phyloP scores from a whole-genome alignment of 2,797 vertebrate species.

The Mormyrops attenuatus region DNA sequence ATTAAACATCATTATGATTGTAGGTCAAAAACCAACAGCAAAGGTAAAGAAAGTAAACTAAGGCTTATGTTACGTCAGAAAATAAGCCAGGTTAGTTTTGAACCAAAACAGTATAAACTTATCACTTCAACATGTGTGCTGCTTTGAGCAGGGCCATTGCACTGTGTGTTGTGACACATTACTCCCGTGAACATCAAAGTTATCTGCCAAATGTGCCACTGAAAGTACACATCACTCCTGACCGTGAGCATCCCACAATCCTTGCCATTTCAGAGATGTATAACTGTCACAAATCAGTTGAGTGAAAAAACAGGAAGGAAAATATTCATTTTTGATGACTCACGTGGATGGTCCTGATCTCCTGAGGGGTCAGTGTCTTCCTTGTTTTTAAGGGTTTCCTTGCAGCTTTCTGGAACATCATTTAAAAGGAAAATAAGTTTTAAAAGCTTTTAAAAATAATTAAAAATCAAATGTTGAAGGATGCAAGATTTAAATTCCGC shows the following conservation, averaged over 20 bases:
- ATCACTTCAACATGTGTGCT: not conserved
- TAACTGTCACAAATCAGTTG: not conserved
- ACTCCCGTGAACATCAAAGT: not conserved
- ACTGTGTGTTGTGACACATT: not conserved
- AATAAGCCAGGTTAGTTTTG: not conserved
- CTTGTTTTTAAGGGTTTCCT: slow-evolving; percentile 81
- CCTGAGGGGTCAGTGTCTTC: slow-evolving; percentile 75
- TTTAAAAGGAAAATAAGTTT: not conserved
- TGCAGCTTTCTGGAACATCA: slow-evolving; percentile 64
- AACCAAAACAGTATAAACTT: not conserved
- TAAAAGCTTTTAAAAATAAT: not conserved
- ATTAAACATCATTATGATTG: not conserved
- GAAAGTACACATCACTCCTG: not conserved
- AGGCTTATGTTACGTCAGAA: not conserved
- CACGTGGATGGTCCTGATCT: slow-evolving; percentile 86
- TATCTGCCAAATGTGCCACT: not conserved
- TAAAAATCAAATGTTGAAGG: not conserved
- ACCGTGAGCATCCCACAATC: not conserved
- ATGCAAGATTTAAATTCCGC: not conserved
- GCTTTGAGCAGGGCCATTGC: not conserved
- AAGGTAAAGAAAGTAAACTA: not conserved
- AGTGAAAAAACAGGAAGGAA: not conserved
- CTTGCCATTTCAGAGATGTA: not conserved
- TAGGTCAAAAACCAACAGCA: not conserved
- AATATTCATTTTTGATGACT: slow-evolving; percentile 46